phyloP scores from a whole-genome alignment of 2,888 invertebrate species.

The Parapristionchus giblindavisi region DNA sequence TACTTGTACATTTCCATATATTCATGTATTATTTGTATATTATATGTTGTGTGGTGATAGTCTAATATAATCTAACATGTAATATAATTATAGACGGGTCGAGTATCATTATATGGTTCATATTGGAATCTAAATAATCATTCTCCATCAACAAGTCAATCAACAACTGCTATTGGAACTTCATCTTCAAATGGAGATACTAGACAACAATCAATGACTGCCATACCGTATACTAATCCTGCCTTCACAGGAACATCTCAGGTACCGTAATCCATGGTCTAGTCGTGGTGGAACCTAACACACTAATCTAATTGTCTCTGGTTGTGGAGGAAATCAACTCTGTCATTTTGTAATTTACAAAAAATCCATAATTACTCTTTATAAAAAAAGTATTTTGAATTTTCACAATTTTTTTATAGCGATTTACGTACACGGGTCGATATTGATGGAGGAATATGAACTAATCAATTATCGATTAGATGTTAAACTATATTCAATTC shows the following conservation, averaged over 20 bases:
- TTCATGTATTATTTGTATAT: background rate
- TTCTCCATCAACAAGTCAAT: conserved; percentile 25
- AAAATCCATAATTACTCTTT: background rate
- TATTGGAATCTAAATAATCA: conserved; percentile 65
- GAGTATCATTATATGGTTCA: conserved; percentile 67
- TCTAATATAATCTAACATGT: background rate
- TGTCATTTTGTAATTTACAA: background rate
- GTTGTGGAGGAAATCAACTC: background rate
- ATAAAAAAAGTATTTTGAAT: background rate
- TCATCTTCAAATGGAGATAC: conserved; percentile 4
- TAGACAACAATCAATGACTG: background rate
- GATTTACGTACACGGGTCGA: conserved; percentile 55
- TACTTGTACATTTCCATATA: background rate
- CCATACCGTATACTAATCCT: conserved; percentile 33
- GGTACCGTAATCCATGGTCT: background rate
- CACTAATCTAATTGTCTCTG: background rate
- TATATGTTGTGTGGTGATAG: conserved; percentile 21
- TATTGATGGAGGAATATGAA: conserved; percentile 49
- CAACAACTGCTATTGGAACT: background rate
- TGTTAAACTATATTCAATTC: too few relatives aligned
- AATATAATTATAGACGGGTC: conserved; percentile 59
- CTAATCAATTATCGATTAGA: too few relatives aligned
- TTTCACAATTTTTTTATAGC: conserved; percentile 44
- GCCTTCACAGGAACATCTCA: conserved; percentile 28
- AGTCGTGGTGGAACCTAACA: too few relatives aligned